Percentiles rank a stretch among this genome's conserved stretches.
These are phyloP conservation scores for Hemichromis elongatus DNA, from an alignment of 2,113 vertebrate species.

Conservation along the genomic window DNA sequence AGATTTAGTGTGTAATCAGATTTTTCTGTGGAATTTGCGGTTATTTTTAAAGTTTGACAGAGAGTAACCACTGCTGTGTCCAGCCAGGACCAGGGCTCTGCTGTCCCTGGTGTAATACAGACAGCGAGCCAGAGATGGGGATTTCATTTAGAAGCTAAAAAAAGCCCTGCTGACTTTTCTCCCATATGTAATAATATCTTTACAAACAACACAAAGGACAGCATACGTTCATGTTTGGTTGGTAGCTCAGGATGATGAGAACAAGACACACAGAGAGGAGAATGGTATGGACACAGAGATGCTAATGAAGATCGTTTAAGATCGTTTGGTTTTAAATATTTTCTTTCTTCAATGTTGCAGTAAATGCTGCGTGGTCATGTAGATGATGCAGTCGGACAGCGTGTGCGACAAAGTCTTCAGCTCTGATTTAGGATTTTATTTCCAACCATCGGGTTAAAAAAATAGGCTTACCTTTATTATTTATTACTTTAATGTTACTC, in stretches of 20 bases:
- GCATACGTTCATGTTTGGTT: neutral
- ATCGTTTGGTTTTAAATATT: neutral
- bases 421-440: neutral
- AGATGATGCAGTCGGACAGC: neutral
- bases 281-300: neutral
- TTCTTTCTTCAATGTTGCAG: neutral
- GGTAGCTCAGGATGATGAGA: neutral
- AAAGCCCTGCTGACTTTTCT: neutral
- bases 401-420: neutral
- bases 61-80: neutral
- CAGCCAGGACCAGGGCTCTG: neutral
- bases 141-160: constrained; percentile 4
- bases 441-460: neutral
- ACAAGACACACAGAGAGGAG: neutral
- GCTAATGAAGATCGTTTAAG: neutral
- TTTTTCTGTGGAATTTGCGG: constrained; percentile 6
- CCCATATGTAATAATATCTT: constrained; percentile 18
- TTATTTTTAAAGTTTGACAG: neutral
- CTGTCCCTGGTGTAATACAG: neutral
- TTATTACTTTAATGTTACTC: neutral
- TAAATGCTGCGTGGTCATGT: neutral
- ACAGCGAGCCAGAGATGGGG: neutral
- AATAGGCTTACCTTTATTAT: neutral
- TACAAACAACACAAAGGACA: neutral
- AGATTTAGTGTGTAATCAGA: constrained; percentile 5